Percentiles rank a stretch among this genome's conserved stretches.
phyloP scores from a whole-genome alignment of 2,113 vertebrate genomes.

The Ictidomys tridecemlineatus region DNA sequence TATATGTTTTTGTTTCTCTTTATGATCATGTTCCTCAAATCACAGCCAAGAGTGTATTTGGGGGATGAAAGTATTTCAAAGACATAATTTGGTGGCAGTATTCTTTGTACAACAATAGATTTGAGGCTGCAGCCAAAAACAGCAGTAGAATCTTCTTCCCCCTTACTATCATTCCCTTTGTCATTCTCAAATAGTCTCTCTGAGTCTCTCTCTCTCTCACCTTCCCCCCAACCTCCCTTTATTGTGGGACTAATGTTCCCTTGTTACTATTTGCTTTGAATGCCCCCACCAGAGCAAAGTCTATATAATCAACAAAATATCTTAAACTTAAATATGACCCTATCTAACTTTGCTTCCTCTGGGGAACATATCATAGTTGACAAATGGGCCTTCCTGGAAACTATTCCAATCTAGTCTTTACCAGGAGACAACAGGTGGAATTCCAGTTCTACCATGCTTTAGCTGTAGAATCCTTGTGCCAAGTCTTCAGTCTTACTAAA shows the following conservation, averaged over 20 bases:
- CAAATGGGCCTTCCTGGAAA: neutral
- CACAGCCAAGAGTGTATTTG: conserved; percentile 52
- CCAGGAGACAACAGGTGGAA: neutral
- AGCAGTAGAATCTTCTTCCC: conserved; percentile 43
- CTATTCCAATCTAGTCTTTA: neutral
- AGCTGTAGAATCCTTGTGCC: neutral
- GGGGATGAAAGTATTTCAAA: conserved; percentile 55
- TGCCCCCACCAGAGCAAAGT: conserved; percentile 14
- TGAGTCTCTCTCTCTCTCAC: neutral
- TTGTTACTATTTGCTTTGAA: conserved; percentile 15
- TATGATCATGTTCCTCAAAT: conserved; percentile 61
- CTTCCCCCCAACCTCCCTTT: neutral
- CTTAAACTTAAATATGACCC: conserved; percentile 1
- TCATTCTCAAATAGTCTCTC: neutral
- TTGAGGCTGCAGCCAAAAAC: conserved; percentile 37
- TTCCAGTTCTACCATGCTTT: neutral
- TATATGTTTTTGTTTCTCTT: conserved; percentile 61
- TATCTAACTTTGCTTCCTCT: conserved; percentile 13
- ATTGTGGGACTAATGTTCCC: neutral
- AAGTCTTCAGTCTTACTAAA: neutral
- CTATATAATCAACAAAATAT: neutral
- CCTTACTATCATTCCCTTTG: neutral
- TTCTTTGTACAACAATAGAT: conserved; percentile 57
- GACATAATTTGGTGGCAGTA: conserved; percentile 26
- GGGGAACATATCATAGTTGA: neutral